phyloP scores from a whole-genome alignment of 2,113 vertebrate species.

The Carassius gibelio region DNA sequence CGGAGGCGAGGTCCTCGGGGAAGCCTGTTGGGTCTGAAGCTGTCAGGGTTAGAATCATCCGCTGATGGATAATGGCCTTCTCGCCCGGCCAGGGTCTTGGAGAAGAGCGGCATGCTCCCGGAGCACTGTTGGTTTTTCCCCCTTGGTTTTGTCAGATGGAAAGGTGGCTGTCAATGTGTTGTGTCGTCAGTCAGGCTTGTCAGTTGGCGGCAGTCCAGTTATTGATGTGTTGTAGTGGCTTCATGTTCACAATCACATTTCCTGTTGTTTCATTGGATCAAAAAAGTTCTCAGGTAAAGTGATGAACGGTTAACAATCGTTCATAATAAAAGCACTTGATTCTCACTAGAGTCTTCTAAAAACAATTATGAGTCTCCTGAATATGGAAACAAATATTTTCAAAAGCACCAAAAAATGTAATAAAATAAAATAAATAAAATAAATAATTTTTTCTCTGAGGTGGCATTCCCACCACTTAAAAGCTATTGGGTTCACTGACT shows the following conservation, averaged over 20 bases:
- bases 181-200: conserved; percentile 21
- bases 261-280: conserved; percentile 5
- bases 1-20: conserved; percentile 64
- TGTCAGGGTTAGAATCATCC: conserved; percentile 67
- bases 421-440: too few relatives aligned
- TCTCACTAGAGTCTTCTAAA: neutral
- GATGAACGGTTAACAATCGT: neutral
- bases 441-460: too few relatives aligned
- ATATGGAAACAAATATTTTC: neutral
- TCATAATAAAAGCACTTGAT: neutral
- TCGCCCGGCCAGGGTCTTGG: conserved; percentile 49
- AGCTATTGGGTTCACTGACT: neutral
- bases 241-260: conserved; percentile 14
- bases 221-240: conserved; percentile 51
- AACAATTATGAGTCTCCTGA: neutral
- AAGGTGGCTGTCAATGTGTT: conserved; percentile 53
- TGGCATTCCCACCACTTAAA: neutral
- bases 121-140: conserved; percentile 45
- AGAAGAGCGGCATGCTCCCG: conserved; percentile 60
- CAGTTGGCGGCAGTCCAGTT: conserved; percentile 18
- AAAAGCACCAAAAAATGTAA: neutral
- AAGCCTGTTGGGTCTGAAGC: conserved; percentile 61
- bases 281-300: neutral
- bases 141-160: conserved; percentile 50
- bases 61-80: conserved; percentile 68